Base-by-base conservation (phyloP, 2,888 invertebrate genomes). In the Bruchidius siliquastri region DNA sequence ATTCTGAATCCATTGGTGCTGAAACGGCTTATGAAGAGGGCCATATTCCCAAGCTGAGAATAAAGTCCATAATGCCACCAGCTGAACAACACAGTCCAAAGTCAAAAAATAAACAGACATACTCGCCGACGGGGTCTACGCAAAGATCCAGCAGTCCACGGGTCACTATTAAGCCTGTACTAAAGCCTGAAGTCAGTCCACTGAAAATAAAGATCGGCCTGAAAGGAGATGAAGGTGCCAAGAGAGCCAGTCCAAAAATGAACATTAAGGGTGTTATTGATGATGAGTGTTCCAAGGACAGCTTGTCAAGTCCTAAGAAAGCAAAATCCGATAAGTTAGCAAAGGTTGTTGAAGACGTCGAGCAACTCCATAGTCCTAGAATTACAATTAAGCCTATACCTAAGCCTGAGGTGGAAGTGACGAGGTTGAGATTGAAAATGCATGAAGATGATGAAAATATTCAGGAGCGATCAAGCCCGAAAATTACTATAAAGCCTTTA, bases 401-500 rank as follows among this genome's bases (percentile, higher is more conserved):
- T 82, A 89, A 89, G 85, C 89, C 89, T 71, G 79, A 84, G 18
- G 32, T 22, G 0, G 77, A 80, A 32, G 87, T 85, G 77, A 90
- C 90, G 74, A 90, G 90, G 85, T 89, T 90, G 1, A 86, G 90
- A 73, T 79, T 85, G 66, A 85, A 86, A 78, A 84, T 83, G 22
- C 73, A 77, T 84, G 88, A 80, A 86, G 90, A 86, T 85, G 87
- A 75, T 78, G 77, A 77, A 13, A 72, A 73, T 2, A 79, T 79
- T 6, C 72, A 72, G 67, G 79, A 79, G 74, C 77, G 77, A 74
- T 77, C 79, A 20, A 82, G 81, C 74, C 81, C 82, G 6, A 90
- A 90, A 85, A 83, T 90, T 71, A 90, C 89, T 76, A 90, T 90
- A 76, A 90, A 90, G 85, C 90, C 90, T 2, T 86, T 90, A 74